Conservation (phyloP, 1,140 invertebrate species). For the Drosophila nigromelanica region DNA sequence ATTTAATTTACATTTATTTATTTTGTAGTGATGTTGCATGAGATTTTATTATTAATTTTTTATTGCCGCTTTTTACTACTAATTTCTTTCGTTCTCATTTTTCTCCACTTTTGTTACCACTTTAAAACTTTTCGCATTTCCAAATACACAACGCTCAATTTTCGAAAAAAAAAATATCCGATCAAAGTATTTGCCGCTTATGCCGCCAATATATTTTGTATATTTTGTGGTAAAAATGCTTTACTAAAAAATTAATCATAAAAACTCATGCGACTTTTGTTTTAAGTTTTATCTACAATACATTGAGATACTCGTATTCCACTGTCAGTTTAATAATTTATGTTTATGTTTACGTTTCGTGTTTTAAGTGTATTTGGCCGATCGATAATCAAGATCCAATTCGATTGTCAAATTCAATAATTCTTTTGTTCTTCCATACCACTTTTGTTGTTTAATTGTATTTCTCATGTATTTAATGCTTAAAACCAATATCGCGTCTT, state of each 20-base stretch:
- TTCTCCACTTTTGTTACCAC: conserved; percentile 50
- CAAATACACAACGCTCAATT: conserved; percentile 37
- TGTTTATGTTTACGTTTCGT: conserved; percentile 69
- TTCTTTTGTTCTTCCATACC: conserved; percentile 22
- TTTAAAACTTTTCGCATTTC: conserved; percentile 48
- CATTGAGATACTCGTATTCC: conserved; percentile 43
- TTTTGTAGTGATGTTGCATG: conserved; percentile 83
- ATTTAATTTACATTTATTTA: conserved; percentile 70
- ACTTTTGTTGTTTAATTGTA: conserved; percentile 79
- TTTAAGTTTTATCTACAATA: conserved; percentile 67
- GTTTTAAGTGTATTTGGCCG: conserved; percentile 40
- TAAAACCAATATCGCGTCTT: conserved; percentile 71
- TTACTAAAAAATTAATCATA: conserved; percentile 84
- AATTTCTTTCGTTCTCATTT: conserved; percentile 70
- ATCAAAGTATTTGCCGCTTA: conserved; percentile 58
- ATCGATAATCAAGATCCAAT: conserved; percentile 45
- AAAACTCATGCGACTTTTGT: conserved; percentile 83
- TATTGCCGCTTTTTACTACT: conserved; percentile 79
- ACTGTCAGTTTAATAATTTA: conserved; percentile 53
- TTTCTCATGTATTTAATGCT: conserved; percentile 80
- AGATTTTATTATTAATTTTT: conserved; percentile 84
- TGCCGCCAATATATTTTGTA: conserved; percentile 38
- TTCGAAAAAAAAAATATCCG: conserved; percentile 30
- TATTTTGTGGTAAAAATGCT: conserved; percentile 64
- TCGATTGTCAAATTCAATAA: conserved; percentile 6